Evolutionary conservation across 1,140 invertebrate genomes (phyloP), one percentile per base, ranked within the genome.

Genomic region (Aphidius gifuensis): DNA sequence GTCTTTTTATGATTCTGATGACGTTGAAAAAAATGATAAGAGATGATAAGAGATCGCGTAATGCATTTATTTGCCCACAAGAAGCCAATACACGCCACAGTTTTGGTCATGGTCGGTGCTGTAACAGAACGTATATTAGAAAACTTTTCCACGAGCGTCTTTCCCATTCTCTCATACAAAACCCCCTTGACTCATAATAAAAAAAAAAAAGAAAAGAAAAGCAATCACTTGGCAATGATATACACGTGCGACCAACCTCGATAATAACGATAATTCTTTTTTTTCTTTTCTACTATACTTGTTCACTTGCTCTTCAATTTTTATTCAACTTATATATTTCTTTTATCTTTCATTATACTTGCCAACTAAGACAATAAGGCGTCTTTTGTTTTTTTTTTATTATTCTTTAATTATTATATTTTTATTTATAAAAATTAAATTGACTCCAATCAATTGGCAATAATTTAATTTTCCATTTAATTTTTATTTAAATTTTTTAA

Each of bases 171-270:
- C 49, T 53, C 47, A 32, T 32, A 32, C 23, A 32, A 32, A 32
- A 32, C 23, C 23, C 23, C 23, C 4, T 32, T 32, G 23, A 32
- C 23, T 32, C 4, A 4, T 32, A 32, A 32, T 2, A 32, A 32
- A 32, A 32, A 32, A 32, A 32, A 32, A 32, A 32, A 32, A 32
- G 23, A 32, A 32, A 32, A 58, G 64, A 58, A 58, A 64, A 66
- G 65, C 65, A 66, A 66, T 64, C 62, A 64, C 62, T 58, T 47
- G 62, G 65, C 62, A 64, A 66, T 66, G 64, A 66, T 66, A 66
- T 66, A 64, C 65, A 66, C 65, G 62, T 63, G 65, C 60, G 46
- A 62, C 48, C 58, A 46, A 60, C 39, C 57, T 61, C 57, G 60
- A 67, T 64, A 66, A 62, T 60, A 64, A 60, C 55, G 56, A 50